A percentile compares a stretch with the other conserved stretches of the same genome.
Evolutionary conservation across 1,140 invertebrate genomes (phyloP).

Genomic region (Tetramorium parvispinum): DNA sequence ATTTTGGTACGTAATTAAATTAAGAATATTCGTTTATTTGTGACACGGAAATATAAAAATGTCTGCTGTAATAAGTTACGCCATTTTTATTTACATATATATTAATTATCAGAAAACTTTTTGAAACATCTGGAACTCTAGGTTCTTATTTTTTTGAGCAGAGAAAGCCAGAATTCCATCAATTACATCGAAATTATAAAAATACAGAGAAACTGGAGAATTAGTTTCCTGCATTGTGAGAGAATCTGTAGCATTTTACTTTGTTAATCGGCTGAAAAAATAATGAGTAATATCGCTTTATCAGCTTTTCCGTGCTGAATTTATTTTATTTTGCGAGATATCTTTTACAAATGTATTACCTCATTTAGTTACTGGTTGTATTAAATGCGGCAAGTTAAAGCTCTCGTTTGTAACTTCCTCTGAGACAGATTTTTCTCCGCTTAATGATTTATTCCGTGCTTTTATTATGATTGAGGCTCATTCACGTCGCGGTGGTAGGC

Average conservation of each 20-base stretch:
- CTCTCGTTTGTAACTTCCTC: constrained; percentile 17
- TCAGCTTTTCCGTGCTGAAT: background rate
- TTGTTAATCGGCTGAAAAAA: constrained; percentile 9
- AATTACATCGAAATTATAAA: background rate
- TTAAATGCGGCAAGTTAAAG: constrained; percentile 48
- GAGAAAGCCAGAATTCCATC: background rate
- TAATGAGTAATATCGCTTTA: constrained; percentile 25
- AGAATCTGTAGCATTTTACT: constrained; percentile 1
- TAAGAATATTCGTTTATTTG: background rate
- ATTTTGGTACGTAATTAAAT: background rate
- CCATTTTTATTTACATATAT: background rate
- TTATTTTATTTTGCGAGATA: constrained; percentile 31
- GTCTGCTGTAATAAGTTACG: background rate
- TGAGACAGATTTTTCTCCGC: constrained; percentile 27
- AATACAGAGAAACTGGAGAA: background rate
- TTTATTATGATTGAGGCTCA: constrained; percentile 41
- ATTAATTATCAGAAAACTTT: background rate
- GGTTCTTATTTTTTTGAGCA: background rate
- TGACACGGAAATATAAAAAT: background rate
- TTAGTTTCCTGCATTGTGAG: background rate
- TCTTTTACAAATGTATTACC: background rate
- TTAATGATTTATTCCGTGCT: constrained; percentile 43
- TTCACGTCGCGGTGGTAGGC: background rate
- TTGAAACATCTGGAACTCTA: background rate
- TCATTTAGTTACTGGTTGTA: constrained; percentile 12